Percentiles rank a stretch among this genome's conserved stretches.
phyloP scores from a whole-genome alignment of 1,140 invertebrate species.

The Meloidogyne floridensis region DNA sequence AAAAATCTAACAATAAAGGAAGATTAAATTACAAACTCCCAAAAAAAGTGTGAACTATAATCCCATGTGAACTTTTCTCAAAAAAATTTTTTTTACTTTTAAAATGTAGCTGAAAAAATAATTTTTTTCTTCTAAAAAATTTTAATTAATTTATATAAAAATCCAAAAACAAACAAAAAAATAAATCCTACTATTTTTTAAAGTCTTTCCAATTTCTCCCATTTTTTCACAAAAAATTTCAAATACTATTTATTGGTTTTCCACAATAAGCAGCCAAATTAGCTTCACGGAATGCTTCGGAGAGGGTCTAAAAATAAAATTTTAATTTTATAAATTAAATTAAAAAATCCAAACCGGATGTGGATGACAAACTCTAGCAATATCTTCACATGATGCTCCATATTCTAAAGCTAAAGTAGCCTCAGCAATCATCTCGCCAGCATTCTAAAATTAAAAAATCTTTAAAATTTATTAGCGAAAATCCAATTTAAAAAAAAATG shows the following conservation, averaged over 20 bases:
- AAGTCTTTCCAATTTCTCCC: neutral
- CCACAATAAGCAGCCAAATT: constrained; percentile 91
- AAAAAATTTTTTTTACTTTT: no score
- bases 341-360: constrained; percentile 74
- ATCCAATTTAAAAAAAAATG: no score
- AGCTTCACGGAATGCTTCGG: constrained; percentile 95
- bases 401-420: constrained; percentile 97
- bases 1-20: no score
- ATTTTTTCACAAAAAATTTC: neutral
- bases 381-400: constrained; percentile 94
- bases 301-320: constrained; percentile 74
- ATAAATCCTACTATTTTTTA: neutral
- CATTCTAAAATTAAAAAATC: constrained; percentile 69
- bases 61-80: no score
- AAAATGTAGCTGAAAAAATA: no score
- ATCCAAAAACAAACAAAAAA: neutral
- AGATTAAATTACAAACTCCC: no score
- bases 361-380: constrained; percentile 96
- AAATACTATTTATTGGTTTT: constrained; percentile 84
- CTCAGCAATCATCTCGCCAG: constrained; percentile 94
- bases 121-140: no score
- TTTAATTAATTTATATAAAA: neutral
- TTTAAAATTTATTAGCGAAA: no score
- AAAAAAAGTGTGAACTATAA: no score
- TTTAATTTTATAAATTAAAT: constrained; percentile 33